Percentiles rank a stretch among this genome's conserved stretches.
Conservation (phyloP, 2,888 invertebrate species). For the Biston betularia region DNA sequence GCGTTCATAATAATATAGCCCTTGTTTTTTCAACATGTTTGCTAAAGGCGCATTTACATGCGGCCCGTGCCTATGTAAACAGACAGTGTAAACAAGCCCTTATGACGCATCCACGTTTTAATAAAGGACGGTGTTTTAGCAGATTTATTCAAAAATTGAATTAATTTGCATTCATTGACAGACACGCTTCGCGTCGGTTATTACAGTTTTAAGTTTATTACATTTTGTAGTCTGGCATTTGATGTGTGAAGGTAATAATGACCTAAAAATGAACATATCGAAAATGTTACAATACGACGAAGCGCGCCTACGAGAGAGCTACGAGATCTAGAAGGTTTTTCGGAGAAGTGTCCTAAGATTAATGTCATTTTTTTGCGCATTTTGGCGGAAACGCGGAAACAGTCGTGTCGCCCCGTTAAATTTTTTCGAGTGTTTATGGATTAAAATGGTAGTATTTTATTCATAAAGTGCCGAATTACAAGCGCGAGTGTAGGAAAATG, state of each 20-base stretch:
- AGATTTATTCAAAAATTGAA: slow-evolving; percentile 59
- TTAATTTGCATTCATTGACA: slow-evolving; percentile 50
- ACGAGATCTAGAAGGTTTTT: background rate
- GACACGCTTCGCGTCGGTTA: slow-evolving; percentile 1
- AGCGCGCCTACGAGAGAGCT: background rate
- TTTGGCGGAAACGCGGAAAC: no score
- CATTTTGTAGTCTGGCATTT: background rate
- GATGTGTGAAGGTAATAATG: background rate
- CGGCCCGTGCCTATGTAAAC: slow-evolving; percentile 78
- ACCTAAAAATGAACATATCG: background rate
- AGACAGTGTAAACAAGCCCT: slow-evolving; percentile 78
- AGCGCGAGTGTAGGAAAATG: no score
- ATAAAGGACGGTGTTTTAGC: slow-evolving; percentile 67
- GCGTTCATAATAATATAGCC: slow-evolving; percentile 70
- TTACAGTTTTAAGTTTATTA: background rate
- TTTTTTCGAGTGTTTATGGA: no score
- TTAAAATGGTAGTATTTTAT: no score
- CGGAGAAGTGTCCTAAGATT: no score
- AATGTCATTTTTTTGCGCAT: no score
- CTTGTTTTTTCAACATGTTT: slow-evolving; percentile 85
- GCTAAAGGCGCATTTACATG: slow-evolving; percentile 83
- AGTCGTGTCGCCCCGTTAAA: no score
- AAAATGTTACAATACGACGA: background rate
- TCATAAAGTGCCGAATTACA: no score
- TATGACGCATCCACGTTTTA: slow-evolving; percentile 75